Base-by-base conservation (phyloP, 2,888 invertebrate genomes). In the Cryptus viduatorius region DNA sequence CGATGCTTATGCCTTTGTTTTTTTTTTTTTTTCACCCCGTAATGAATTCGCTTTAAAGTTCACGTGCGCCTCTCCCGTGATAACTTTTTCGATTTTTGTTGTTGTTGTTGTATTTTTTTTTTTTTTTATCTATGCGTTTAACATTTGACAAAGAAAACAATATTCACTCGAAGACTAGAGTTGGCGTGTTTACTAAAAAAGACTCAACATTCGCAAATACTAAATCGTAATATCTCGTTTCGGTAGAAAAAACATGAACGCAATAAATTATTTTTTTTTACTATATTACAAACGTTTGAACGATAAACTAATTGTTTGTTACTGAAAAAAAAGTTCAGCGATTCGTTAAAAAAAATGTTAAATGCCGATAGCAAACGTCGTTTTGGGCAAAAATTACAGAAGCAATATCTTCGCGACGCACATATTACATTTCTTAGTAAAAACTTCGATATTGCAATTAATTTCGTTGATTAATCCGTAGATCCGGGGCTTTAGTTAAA, bases 91-190 rank as follows among this genome's bases (percentile, higher is more conserved):
- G 24, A 24, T 24, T 24, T 24, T 14, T 37, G 7, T 37, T 37
- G 4, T 19, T 56, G 24, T 10, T 12, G 24, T 19, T 4, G 4
- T 50, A 16, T 53, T 3, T 24, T 19, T 56, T 31, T 29, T 7
- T 61, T 31, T 59, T 68, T 68, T 46, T 31, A 73, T 73, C 50
- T 53, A 73, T 64, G 72, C 65, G 64, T 72, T 79, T 48, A 86
- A 86, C 86, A 79, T 86, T 88, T 85, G 82, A 84, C 86, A 53
- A 82, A 77, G 61, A 61, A 61, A 61, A 61, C 61, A 61, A 31
- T 29, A 48, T 72, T 73, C 68, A 67, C 82, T 84, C 86, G 83
- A 86, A 87, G 90, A 90, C 90, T 90, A 90, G 90, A 89, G 81
- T 61, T 73, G 79, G 76, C 84, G 84, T 85, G 83, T 82, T 84